Evolutionary conservation across 2,113 vertebrate species (phyloP), one percentile per base, ranked within the genome.

Genomic region (Bubo bubo): DNA sequence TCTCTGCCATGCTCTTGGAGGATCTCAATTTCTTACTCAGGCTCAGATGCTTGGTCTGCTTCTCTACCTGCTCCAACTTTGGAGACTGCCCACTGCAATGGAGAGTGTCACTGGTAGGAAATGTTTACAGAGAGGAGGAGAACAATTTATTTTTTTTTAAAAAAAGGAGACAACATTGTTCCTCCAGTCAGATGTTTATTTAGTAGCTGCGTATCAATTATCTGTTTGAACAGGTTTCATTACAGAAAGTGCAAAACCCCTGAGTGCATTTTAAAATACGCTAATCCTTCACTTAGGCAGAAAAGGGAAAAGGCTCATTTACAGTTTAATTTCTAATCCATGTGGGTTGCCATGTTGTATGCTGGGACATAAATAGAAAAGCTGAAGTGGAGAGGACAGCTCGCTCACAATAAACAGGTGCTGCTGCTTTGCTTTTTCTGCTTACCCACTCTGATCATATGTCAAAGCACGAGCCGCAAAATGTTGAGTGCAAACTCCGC

Each of bases 151-250:
- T 55, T 45, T 32, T 43, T 66, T 27, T 26, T 10, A 3, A 50
- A 34, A 58, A 39, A 62, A 63, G 39, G 34, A 68, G 32, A 76
- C n/a, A 94, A 70, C 28, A 68, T 86, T 74, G 80, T 90, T 95
- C 55, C 62, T 75, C 19, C 21, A 72, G 66, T 94, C 89, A 87
- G 95, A 90, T 64, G 19, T 95, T 95, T 97, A 89, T 94, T 96
- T 96, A 96, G 76, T 91, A 34, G 73, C 89, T 95, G 77, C 22
- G 8, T 82, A 96, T 96, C 74, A 97, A 91, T 96, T 98, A 95
- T 90, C 83, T 96, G 49, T 97, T 97, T 97, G 94, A 97, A 93
- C 79, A 93, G 92, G 88, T 95, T 98, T 97, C 96, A 97, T 96
- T 97, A 96, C 59, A 93, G 81, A 96, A 92, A 95, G 79, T 90